Evolutionary conservation across 2,113 vertebrate genomes (phyloP).

Genomic region (Microcebus ravelobensis): DNA sequence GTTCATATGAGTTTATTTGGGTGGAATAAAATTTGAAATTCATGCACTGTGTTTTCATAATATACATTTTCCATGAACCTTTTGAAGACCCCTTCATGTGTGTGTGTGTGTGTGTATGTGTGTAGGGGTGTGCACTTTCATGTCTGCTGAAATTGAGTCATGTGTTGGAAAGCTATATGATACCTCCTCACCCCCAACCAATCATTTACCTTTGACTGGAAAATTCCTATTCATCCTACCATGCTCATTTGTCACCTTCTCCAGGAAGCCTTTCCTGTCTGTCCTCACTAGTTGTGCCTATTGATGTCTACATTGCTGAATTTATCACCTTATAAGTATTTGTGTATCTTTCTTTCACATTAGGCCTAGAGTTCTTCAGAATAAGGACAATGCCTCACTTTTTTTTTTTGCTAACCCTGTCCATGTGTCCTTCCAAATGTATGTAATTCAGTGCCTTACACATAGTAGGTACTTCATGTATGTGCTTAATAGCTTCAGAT

Average conservation of each 20-base stretch:
- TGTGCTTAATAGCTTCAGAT: neutral
- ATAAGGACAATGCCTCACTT: neutral
- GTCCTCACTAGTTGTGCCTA: no score
- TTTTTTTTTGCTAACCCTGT: neutral
- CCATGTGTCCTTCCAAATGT: neutral
- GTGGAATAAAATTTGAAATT: neutral
- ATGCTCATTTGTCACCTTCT: neutral
- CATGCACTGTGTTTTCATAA: neutral
- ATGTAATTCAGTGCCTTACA: neutral
- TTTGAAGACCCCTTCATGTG: neutral
- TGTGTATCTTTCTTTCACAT: neutral
- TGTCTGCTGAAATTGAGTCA: neutral
- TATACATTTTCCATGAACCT: neutral
- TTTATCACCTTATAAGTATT: neutral
- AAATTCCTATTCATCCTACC: neutral
- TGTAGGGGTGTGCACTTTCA: neutral
- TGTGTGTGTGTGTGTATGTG: neutral
- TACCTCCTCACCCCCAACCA: neutral
- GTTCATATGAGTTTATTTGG: neutral
- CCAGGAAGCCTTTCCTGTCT: neutral
- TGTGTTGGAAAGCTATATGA: neutral
- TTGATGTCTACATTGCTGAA: neutral
- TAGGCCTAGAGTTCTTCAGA: neutral
- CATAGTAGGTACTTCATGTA: neutral
- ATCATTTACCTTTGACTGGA: neutral